Percentiles rank a stretch among this genome's conserved stretches.
phyloP scores from a whole-genome alignment of 2,113 vertebrate species.

The Lontra canadensis region DNA sequence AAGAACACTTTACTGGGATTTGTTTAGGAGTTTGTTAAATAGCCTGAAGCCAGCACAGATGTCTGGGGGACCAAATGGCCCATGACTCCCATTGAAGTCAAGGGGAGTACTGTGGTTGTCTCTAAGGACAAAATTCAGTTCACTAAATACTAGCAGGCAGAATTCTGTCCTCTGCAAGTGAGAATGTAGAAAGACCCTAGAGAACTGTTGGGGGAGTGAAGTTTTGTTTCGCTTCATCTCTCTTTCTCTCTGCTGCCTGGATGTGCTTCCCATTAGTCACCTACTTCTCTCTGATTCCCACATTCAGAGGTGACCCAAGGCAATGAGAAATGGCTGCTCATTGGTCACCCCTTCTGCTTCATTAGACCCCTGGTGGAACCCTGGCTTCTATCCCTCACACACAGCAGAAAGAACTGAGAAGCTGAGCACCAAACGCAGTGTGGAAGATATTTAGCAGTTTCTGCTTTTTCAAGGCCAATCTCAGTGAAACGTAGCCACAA shows the following conservation, averaged over 20 bases:
- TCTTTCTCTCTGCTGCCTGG: not conserved
- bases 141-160: not conserved
- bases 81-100: constrained; percentile 51
- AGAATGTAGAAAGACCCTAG: not conserved
- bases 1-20: constrained; percentile 60
- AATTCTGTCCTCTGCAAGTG: constrained; percentile 40
- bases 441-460: not conserved
- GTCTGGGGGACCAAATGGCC: constrained; percentile 57
- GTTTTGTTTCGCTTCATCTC: not conserved
- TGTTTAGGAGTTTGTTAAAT: constrained; percentile 71
- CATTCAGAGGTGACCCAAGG: not conserved
- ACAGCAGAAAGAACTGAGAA: not conserved
- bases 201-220: not conserved
- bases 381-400: not conserved
- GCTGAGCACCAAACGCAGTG: constrained; percentile 7
- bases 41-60: constrained; percentile 72
- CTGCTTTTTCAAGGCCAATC: not conserved
- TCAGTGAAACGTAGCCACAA: not conserved
- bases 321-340: not conserved
- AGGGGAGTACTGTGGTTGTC: not conserved
- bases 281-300: not conserved
- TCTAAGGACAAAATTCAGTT: constrained; percentile 56
- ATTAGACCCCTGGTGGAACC: constrained; percentile 24
- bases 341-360: not conserved
- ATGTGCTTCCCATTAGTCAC: not conserved